A percentile compares a stretch with the other conserved stretches of the same genome.
Evolutionary conservation across 2,888 invertebrate genomes (phyloP).

Genomic region (Cancer borealis): DNA sequence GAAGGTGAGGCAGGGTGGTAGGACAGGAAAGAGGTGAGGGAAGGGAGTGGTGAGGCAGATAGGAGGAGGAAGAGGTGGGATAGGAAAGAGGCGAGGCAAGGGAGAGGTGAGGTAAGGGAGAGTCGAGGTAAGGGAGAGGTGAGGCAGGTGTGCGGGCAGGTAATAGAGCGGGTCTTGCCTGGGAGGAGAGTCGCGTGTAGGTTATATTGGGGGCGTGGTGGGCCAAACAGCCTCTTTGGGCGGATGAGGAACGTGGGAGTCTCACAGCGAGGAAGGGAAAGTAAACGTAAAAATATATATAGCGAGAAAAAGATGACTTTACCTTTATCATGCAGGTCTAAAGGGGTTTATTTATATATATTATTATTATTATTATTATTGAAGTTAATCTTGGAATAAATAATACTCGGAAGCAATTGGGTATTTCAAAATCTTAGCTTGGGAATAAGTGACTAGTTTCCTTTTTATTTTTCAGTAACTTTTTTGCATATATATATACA

Average conservation of each 20-base stretch:
- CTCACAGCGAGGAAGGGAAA: slow-evolving; percentile 18
- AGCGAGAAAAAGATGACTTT: not conserved
- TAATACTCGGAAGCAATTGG: not conserved
- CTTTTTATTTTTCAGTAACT: not conserved
- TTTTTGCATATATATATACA: not conserved
- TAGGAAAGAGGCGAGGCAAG: not conserved
- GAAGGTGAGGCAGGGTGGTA: not conserved
- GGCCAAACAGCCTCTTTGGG: slow-evolving; percentile 25
- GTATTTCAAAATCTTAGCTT: not conserved
- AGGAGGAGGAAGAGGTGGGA: not conserved
- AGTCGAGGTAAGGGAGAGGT: not conserved
- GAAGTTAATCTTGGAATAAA: not conserved
- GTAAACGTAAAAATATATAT: slow-evolving; percentile 26
- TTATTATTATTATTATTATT: not conserved
- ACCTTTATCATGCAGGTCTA: not conserved
- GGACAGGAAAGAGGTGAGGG: not conserved
- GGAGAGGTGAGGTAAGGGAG: not conserved
- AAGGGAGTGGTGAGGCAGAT: not conserved
- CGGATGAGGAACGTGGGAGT: slow-evolving; percentile 38
- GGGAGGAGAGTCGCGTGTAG: slow-evolving; percentile 11
- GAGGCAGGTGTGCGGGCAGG: not conserved
- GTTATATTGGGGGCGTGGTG: slow-evolving; percentile 38
- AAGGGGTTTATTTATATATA: not conserved
- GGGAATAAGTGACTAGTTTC: not conserved
- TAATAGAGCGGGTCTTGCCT: slow-evolving; percentile 22